Evolutionary conservation across 1,140 invertebrate genomes (phyloP), one percentile per base, ranked within the genome.

Genomic region (Lordiphosa mommai): DNA sequence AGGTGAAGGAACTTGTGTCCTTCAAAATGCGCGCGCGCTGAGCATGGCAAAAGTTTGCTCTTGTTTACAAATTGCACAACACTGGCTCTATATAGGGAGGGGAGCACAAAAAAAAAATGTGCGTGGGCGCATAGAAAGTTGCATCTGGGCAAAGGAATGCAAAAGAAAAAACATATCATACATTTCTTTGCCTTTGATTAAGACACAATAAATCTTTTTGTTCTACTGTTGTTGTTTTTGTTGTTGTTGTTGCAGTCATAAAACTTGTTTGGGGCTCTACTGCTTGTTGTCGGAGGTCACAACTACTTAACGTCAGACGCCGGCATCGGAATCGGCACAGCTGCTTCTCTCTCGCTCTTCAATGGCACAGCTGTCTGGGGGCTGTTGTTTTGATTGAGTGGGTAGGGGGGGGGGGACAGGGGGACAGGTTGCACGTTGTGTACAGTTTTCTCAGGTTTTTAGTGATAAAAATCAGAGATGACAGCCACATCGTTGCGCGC

Each of bases 1-100:
- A 72, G 76, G 76, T 82, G 67, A 82, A 82, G 77, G 76, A 82
- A 82, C 76, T 84, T 41, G 47, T 82, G 76, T 82, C 76, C 76
- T 82, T 82, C 76, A 68, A 82, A 80, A 55, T 64, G 71, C 66
- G 76, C 76, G 74, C 74, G 76, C 63, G 67, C 34, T 33, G 13
- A 10, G 17, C 1, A 14, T 71, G 55, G 20, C 38, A 6, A 41
- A 41, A 12, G 17, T 41, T 41, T 38, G 36, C 36, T 37, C 12
- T 10, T 33, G 13, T 14, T 34, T 47, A 34, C 34, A 56, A 29
- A 46, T 36, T 33, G 14, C 27, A 30, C 12, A 34, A 5, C 4
- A 27, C 4, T 27, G 23, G 23, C 23, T 5, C 6, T 27, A 7
- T n/a, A n/a, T n/a, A n/a, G n/a, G 30, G 5, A 4, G 20, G 8